Conservation (phyloP, 2,797 vertebrate species). For the Spea hammondii region DNA sequence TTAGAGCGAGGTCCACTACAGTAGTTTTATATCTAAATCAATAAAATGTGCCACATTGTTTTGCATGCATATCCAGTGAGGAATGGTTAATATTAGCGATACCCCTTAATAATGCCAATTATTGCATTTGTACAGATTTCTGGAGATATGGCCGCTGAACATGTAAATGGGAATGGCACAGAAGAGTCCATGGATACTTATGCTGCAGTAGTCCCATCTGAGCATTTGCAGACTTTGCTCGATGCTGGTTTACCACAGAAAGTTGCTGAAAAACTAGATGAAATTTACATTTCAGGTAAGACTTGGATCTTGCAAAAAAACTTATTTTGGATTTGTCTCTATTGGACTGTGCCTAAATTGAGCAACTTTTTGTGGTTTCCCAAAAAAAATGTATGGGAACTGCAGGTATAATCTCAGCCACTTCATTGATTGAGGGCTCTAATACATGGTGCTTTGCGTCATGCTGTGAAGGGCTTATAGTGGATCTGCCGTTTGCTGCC, state of each 20-base stretch:
- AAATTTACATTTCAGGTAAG: slow-evolving; percentile 98
- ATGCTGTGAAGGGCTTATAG: not conserved
- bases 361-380: slow-evolving; percentile 99
- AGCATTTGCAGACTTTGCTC: slow-evolving; percentile 90
- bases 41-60: slow-evolving; percentile 19
- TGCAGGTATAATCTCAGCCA: slow-evolving; percentile 65
- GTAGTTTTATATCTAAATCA: too few species aligned
- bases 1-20: too few species aligned
- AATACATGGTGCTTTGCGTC: slow-evolving; percentile 5
- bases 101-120: slow-evolving; percentile 70
- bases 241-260: slow-evolving; percentile 93
- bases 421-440: slow-evolving; percentile 30
- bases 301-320: slow-evolving; percentile 81
- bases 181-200: slow-evolving; percentile 97
- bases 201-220: slow-evolving; percentile 86
- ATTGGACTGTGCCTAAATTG: slow-evolving; percentile 77
- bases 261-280: slow-evolving; percentile 96
- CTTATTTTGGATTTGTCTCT: slow-evolving; percentile 57
- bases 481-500: not conserved
- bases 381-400: slow-evolving; percentile 85
- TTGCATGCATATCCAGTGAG: slow-evolving; percentile 27
- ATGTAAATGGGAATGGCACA: slow-evolving; percentile 95
- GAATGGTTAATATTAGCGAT: slow-evolving; percentile 45
- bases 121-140: slow-evolving; percentile 94
- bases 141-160: slow-evolving; percentile 94